Conservation (phyloP, 2,797 vertebrate species). For the Pampus argenteus region DNA sequence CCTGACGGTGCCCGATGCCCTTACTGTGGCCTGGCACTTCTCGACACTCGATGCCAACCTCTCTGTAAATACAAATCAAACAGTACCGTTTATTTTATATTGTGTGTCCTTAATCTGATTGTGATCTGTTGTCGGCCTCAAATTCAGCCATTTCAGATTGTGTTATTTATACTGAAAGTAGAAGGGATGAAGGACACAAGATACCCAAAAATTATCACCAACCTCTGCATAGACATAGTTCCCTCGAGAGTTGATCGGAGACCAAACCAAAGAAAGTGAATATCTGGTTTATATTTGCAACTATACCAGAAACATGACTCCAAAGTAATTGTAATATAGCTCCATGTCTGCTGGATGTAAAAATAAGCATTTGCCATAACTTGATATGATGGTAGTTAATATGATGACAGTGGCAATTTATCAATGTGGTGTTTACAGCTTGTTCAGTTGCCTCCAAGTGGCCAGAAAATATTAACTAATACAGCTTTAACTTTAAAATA, state of each 20-base stretch:
- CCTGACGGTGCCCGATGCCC: slow-evolving; percentile 78
- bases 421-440: not conserved
- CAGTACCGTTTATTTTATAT: not conserved
- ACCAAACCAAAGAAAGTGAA: not conserved
- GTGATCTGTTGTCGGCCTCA: not conserved
- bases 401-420: not conserved
- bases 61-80: slow-evolving; percentile 75
- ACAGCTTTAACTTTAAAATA: not conserved
- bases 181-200: not conserved
- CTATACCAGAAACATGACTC: not conserved
- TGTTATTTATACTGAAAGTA: not conserved
- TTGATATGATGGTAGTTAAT: not conserved
- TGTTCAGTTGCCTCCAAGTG: not conserved
- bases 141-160: not conserved
- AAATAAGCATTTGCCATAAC: too few species aligned
- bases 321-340: not conserved
- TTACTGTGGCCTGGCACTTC: slow-evolving; percentile 85
- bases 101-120: not conserved
- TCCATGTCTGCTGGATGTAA: not conserved
- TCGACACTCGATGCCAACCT: slow-evolving; percentile 82
- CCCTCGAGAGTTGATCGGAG: not conserved
- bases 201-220: too few species aligned
- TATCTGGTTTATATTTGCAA: not conserved
- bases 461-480: not conserved
- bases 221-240: not conserved